Percentiles rank a stretch among this genome's conserved stretches.
Conservation (phyloP, 2,797 vertebrate species). For the Enteromius fasciolatus region DNA sequence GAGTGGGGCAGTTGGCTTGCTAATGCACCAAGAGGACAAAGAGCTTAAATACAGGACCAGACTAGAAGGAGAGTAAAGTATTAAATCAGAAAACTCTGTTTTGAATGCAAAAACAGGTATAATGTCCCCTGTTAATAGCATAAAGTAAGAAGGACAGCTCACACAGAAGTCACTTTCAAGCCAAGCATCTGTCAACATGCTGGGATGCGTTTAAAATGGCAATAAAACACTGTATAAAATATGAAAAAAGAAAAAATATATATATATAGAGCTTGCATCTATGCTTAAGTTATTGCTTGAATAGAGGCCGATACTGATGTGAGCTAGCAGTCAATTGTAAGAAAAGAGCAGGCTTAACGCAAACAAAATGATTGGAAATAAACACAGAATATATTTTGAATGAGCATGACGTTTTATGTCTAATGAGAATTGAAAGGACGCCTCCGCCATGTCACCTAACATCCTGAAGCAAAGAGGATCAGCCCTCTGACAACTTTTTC, state of each 20-base stretch:
- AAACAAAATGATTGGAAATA: not conserved
- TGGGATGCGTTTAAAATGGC: not conserved
- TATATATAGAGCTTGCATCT: not conserved
- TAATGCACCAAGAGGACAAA: slow-evolving; percentile 10
- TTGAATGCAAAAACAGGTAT: not conserved
- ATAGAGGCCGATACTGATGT: not conserved
- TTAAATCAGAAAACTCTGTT: not conserved
- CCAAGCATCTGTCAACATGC: not conserved
- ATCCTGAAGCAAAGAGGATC: slow-evolving; percentile 18
- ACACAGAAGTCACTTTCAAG: not conserved
- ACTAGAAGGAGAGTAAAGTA: slow-evolving; percentile 8
- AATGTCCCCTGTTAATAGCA: not conserved
- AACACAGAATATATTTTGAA: not conserved
- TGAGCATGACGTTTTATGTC: not conserved
- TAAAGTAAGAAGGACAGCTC: not conserved
- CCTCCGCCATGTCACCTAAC: not conserved
- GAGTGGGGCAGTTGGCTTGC: not conserved
- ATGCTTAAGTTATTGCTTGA: not conserved
- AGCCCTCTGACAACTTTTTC: slow-evolving; percentile 66
- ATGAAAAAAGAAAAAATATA: not conserved
- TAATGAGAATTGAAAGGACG: slow-evolving; percentile 2
- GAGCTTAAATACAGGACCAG: not conserved
- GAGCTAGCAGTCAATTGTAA: not conserved
- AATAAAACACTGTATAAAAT: not conserved
- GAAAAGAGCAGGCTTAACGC: not conserved